Evolutionary conservation across 2,797 vertebrate genomes (phyloP), one percentile per base, ranked within the genome.

Genomic region (Petrocephalus sullivani): DNA sequence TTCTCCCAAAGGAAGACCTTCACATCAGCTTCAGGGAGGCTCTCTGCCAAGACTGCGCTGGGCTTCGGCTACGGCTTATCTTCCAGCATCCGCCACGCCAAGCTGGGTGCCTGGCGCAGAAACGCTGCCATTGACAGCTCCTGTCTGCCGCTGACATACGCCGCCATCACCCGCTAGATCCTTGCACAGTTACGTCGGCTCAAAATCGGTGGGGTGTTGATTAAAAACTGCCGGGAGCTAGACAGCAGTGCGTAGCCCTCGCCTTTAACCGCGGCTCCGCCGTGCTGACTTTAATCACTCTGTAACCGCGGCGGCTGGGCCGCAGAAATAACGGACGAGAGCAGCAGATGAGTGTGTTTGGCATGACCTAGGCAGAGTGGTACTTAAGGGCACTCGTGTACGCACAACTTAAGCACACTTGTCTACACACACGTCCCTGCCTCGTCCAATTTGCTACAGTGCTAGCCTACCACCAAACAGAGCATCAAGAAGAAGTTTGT

Each of bases 141-240:
- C 28, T 87, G 61, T 81, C 86, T 81, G 46, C 61, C n/a, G 33
- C 64, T 89, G 64, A 87, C n/a, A 87, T 84, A 53, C 58, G 51
- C 58, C 37, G 51, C 58, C 16, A 21, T 89, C 87, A 85, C 58
- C 82, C 56, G 10, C 53, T 67, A 33, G 7, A 75, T 85, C 49
- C 7, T 8, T 2, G 46, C 78, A 85, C 49, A 71, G 28, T 60
- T 85, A 56, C 81, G 61, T 85, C 86, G 71, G 81, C 23, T 85
- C 60, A 64, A 28, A n/a, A 84, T 19, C 78, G 21, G 33, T 37
- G 23, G 81, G 87, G 87, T 75, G 89, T 87, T 89, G 87, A 89
- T 89, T 89, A 89, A 75, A 84, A 85, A 41, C 7, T 71, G 53
- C 41, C 49, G 84, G 46, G 53, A 61, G 78, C 41, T 2, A 56